Evolutionary conservation across 2,797 vertebrate genomes (phyloP), one percentile per base, ranked within the genome.

Genomic region (Heteromormyrus szaboi): DNA sequence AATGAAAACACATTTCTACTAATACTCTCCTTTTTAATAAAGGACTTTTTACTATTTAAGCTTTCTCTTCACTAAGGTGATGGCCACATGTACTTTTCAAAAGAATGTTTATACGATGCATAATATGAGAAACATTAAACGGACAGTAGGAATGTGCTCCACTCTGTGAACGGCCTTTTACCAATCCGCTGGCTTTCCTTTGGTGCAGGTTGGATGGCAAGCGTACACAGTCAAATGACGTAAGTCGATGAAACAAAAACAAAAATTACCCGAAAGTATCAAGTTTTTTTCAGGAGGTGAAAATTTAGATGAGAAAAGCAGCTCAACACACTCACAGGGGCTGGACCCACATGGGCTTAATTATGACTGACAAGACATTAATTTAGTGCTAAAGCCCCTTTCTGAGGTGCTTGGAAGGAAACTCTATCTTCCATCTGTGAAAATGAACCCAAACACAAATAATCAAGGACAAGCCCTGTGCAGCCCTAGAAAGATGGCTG

Each of bases 291-390:
- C 33, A 91, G 89, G 92, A 91, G 89, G 87, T 86, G 90, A 90
- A 14, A 88, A 87, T 89, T 87, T 72, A 91, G 91, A 95, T 94
- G 95, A 95, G 93, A 92, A 93, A 95, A 95, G 89, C 96, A 96
- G 95, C 86, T 91, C 90, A 54, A 68, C 92, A 93, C 91, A 62
- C 93, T 93, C 92, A 92, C 68, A 17, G 76, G 2, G 54, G 88
- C 89, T 92, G 91, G 89, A 92, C 91, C 92, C 92, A 93, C 90
- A 89, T 92, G 92, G 90, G 90, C 90, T 91, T 90, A 91, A 90
- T 93, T 93, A 92, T 93, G 92, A 94, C 93, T 93, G 93, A 94
- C 92, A 93, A 91, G 91, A 91, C 91, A 88, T 92, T 92, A 90
- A 88, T 51, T 6, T 89, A 93, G 53, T 22, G 91, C 90, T 90